Base-by-base conservation (phyloP, 1,140 invertebrate genomes). In the Trinorchestia longiramus region DNA sequence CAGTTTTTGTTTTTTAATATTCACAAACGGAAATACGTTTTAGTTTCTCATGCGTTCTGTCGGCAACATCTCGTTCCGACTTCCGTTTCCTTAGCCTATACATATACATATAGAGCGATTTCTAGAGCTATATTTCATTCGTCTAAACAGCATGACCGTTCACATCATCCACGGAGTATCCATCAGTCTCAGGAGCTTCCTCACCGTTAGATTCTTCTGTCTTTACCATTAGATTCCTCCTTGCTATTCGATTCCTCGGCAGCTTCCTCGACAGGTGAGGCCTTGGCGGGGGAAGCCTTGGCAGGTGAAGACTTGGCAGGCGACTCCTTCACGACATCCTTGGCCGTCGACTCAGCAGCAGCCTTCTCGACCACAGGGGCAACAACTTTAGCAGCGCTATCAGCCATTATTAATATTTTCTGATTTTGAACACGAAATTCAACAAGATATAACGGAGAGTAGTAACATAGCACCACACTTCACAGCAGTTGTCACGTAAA, bases 341-440 rank as follows among this genome's bases (percentile, higher is more conserved):
- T n/a, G n/a, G n/a, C n/a, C n/a, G n/a, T n/a, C n/a, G n/a, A n/a
- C n/a, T 94, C 92, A 44, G 92, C 92, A 94, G 92, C 92, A 40
- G 44, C 43, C 92, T 94, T 44, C 44, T 94, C 92, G 47, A 47
- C 92, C 36, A 94, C 92, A 44, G 92, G 92, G 44, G 92, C 92
- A 94, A 43, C 92, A 94, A 94, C 92, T 94, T 94, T 44, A 94
- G 92, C 92, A 94, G 44, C 92, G 44, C 44, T 94, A 94, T 94
- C 92, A 94, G 92, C 92, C 92, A 94, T 94, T 94, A 47, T 92
- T 43, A 36, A 94, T 94, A 45, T 45, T 44, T 94, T 94, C 40
- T 23, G 43, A n/a, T 47, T 43, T 45, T 94, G 43, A 94, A 94
- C 92, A 47, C 44, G 43, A 47, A 94, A 40, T 94, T 19, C 23